These are phyloP conservation scores for Phylloscopus trochiloides DNA, from an alignment of 2,113 vertebrate species.

Conservation along the genomic window DNA sequence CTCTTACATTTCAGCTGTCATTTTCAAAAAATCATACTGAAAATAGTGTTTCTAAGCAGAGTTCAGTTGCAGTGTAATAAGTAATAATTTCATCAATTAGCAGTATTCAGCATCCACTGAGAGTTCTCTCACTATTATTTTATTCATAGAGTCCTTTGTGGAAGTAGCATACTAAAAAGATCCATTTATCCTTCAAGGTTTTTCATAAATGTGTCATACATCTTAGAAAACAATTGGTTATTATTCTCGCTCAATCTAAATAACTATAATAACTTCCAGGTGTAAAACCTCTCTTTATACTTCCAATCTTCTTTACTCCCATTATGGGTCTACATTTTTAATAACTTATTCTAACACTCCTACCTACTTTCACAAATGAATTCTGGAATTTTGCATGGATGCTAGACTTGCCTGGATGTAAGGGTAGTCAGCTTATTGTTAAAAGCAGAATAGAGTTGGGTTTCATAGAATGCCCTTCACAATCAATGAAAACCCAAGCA, in stretches of 20 bases:
- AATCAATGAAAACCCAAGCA: background rate
- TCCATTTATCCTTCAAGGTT: constrained; percentile 62
- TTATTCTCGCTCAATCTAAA: constrained; percentile 63
- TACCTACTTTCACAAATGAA: background rate
- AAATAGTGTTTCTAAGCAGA: constrained; percentile 66
- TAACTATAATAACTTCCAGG: constrained; percentile 65
- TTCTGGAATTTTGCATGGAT: constrained; percentile 6
- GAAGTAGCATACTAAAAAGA: constrained; percentile 62
- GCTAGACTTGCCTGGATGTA: background rate
- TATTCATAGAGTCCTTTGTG: constrained; percentile 64
- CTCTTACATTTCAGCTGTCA: constrained; percentile 63
- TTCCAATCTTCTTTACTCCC: constrained; percentile 3
- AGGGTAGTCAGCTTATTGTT: background rate
- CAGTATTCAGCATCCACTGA: constrained; percentile 63
- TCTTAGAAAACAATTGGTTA: constrained; percentile 61
- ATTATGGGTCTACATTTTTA: constrained; percentile 8
- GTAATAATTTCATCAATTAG: constrained; percentile 71
- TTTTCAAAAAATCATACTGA: constrained; percentile 60
- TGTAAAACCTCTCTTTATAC: constrained; percentile 46
- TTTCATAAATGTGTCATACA: constrained; percentile 59
- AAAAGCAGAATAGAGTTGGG: background rate
- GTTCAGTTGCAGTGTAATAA: constrained; percentile 61
- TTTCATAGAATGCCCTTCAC: constrained; percentile 21
- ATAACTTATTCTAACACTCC: constrained; percentile 25
- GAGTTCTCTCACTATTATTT: constrained; percentile 69